Evolutionary conservation across 2,797 vertebrate genomes (phyloP), one percentile per base, ranked within the genome.

Genomic region (Myripristis murdjan): DNA sequence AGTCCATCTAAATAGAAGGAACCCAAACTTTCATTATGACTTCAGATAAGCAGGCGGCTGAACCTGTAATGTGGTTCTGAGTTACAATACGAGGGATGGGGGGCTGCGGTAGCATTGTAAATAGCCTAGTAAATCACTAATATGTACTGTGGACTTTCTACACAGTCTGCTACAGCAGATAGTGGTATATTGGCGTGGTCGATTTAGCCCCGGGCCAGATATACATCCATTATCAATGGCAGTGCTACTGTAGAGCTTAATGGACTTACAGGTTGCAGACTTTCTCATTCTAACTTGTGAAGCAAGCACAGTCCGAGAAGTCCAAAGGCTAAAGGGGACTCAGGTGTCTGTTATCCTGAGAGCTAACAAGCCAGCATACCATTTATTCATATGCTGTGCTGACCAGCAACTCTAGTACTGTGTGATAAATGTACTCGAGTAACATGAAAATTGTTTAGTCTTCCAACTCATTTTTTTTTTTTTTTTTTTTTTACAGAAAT

Each of bases 111-210:
- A 79, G 78, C 66, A 77, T 87, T 78, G 84, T 86, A 90, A 92
- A 90, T 83, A 89, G 81, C 55, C 83, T 41, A 84, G 83, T 91
- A 91, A 92, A 92, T 92, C 83, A 91, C 82, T 85, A 87, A 87
- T 85, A 87, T 85, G 83, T 83, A 60, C 84, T 66, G 74, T 62
- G 62, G 74, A 81, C 85, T 62, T 86, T 77, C 76, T 72, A 73
- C 74, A 82, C 80, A 77, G 86, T 62, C 85, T 88, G 90, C 69
- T 52, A 77, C 65, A 58, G 77, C 74, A 84, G 89, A 91, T 90
- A 90, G 87, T 70, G 63, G 68, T 55, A 59, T 70, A 81, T 73
- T 89, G 80, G 78, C 44, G 31, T 70, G 89, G 88, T 81, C 73
- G 33, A 89, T 88, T 86, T 85, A 79, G 86, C 85, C 74, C 59